Evolutionary conservation across 2,888 invertebrate genomes (phyloP).

Genomic region (Drosophila mercatorum): DNA sequence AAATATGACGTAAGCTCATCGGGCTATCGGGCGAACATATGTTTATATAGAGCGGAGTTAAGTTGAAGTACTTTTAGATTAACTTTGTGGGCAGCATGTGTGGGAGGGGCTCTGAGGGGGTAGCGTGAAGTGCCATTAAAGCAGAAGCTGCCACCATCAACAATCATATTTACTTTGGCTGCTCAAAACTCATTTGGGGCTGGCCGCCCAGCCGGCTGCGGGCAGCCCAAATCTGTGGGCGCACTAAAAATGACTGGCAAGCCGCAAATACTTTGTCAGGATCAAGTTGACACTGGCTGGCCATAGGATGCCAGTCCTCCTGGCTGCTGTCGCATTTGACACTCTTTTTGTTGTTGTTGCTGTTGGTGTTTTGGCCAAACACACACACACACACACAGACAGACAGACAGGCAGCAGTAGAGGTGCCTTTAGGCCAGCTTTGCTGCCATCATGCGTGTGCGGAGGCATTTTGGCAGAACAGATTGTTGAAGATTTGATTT

Average conservation of each 20-base stretch:
- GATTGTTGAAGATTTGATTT: slow-evolving; percentile 77
- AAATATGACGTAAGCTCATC: slow-evolving; percentile 9
- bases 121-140: slow-evolving; percentile 10
- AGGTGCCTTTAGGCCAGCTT: slow-evolving; percentile 1
- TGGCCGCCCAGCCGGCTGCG: background rate
- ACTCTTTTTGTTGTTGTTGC: slow-evolving; percentile 42
- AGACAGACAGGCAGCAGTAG: background rate
- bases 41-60: slow-evolving; percentile 2
- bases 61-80: slow-evolving; percentile 14
- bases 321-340: slow-evolving; percentile 60
- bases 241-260: slow-evolving; percentile 77
- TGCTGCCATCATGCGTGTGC: slow-evolving; percentile 16
- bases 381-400: slow-evolving; percentile 24
- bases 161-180: slow-evolving; percentile 18
- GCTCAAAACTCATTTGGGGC: slow-evolving; percentile 15
- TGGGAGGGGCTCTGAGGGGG: no score
- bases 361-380: slow-evolving; percentile 21
- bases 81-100: background rate
- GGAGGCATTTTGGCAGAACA: slow-evolving; percentile 66
- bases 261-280: slow-evolving; percentile 79
- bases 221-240: slow-evolving; percentile 54
- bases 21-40: background rate
- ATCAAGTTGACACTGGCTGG: slow-evolving; percentile 77
- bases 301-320: slow-evolving; percentile 31
- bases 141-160: slow-evolving; percentile 10